phyloP scores from a whole-genome alignment of 1,140 invertebrate genomes.

The Halesus radiatus region DNA sequence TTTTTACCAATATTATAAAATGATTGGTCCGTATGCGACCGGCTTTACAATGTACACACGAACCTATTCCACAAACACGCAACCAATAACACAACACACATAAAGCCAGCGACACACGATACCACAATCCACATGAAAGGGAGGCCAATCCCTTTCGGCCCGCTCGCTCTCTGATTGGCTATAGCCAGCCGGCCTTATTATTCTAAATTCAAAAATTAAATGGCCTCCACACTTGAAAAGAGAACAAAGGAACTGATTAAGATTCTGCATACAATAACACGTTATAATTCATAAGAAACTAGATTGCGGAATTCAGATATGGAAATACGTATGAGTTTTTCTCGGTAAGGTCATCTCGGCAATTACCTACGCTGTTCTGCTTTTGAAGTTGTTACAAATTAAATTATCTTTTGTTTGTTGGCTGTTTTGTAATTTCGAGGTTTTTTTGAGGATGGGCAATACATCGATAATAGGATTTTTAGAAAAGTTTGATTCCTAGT shows the following conservation, averaged over 20 bases:
- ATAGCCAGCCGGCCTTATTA: neutral
- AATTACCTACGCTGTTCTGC: too few relatives aligned
- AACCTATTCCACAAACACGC: neutral
- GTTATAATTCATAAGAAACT: neutral
- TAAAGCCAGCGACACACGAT: slow-evolving; percentile 7
- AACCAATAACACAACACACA: neutral
- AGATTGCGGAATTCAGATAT: too few relatives aligned
- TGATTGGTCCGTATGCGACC: neutral
- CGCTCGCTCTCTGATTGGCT: slow-evolving; percentile 21
- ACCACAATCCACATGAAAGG: slow-evolving; percentile 24
- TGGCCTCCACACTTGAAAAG: slow-evolving; percentile 25
- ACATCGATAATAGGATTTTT: too few relatives aligned
- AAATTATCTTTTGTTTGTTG: too few relatives aligned
- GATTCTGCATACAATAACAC: slow-evolving; percentile 20
- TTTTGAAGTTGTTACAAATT: too few relatives aligned
- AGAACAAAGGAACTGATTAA: slow-evolving; percentile 21
- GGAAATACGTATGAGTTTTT: too few relatives aligned
- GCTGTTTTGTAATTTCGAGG: too few relatives aligned
- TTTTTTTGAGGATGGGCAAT: too few relatives aligned
- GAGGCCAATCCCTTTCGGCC: slow-evolving; percentile 25
- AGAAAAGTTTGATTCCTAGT: too few relatives aligned
- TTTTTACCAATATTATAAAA: too few relatives aligned
- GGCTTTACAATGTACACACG: neutral
- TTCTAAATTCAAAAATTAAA: slow-evolving; percentile 37
- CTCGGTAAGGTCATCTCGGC: neutral